These are phyloP conservation scores for Ophonus ardosiacus DNA, from an alignment of 2,888 invertebrate genomes.

Conservation along the genomic window DNA sequence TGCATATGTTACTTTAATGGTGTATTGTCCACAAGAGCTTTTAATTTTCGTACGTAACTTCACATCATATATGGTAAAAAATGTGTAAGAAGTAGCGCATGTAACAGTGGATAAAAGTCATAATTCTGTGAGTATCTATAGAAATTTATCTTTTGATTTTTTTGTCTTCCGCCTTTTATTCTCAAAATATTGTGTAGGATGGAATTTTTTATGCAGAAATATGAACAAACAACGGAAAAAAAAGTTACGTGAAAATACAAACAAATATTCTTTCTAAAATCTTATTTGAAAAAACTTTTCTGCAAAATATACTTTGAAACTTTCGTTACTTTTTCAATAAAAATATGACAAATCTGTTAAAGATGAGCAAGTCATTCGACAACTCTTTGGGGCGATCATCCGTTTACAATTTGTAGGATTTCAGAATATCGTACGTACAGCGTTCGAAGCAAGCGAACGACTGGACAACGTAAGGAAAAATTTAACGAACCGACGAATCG, in stretches of 20 bases:
- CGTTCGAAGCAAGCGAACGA: not conserved
- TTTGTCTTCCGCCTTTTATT: not conserved
- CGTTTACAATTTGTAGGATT: constrained; percentile 15
- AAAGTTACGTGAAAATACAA: not conserved
- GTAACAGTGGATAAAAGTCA: too few relatives aligned
- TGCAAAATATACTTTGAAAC: constrained; percentile 9
- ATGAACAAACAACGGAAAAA: not conserved
- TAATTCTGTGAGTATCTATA: not conserved
- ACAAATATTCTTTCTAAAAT: constrained; percentile 12
- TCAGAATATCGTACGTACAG: not conserved
- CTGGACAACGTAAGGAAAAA: constrained; percentile 25
- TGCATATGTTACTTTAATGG: too few relatives aligned
- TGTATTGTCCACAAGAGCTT: too few relatives aligned
- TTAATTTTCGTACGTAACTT: too few relatives aligned
- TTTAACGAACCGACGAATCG: constrained; percentile 24
- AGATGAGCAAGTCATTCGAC: not conserved
- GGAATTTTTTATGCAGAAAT: not conserved
- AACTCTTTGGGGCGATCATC: not conserved
- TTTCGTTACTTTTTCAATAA: constrained; percentile 9
- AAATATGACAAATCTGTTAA: constrained; percentile 14
- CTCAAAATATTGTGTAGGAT: not conserved
- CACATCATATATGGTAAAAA: too few relatives aligned
- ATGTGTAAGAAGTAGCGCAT: too few relatives aligned
- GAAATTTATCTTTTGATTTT: not conserved
- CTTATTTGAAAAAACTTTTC: not conserved